A percentile compares a stretch with the other conserved stretches of the same genome.
Evolutionary conservation across 1,140 invertebrate genomes (phyloP).

Genomic region (Zelostemma sp.): DNA sequence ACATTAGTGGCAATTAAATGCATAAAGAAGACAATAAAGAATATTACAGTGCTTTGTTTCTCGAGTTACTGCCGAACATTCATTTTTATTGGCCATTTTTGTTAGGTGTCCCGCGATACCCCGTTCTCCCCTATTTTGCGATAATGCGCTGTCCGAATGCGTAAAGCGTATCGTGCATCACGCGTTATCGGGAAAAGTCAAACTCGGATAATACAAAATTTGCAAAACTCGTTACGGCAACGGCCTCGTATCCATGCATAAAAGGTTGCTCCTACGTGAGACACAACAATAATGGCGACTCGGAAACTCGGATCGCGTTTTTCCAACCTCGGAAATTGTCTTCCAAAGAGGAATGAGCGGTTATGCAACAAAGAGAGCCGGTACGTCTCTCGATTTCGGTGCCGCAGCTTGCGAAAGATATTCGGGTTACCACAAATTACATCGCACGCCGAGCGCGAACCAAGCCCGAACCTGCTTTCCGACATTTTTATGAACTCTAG

Average conservation of each 20-base stretch:
- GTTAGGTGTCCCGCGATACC: no score
- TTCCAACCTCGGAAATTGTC: no score
- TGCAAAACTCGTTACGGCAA: conserved; percentile 38
- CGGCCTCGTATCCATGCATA: conserved; percentile 26
- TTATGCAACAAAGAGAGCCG: not conserved
- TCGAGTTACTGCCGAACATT: no score
- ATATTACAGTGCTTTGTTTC: no score
- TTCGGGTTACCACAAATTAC: conserved; percentile 54
- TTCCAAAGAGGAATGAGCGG: not conserved
- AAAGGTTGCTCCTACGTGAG: not conserved
- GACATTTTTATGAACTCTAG: conserved; percentile 54
- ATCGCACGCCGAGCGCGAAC: conserved; percentile 47
- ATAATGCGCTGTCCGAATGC: conserved; percentile 42
- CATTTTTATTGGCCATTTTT: no score
- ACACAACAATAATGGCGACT: conserved; percentile 34
- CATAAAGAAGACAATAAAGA: no score
- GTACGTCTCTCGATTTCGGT: not conserved
- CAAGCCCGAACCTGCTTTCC: conserved; percentile 44
- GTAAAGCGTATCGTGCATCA: conserved; percentile 44
- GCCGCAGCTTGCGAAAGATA: conserved; percentile 33
- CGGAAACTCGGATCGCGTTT: no score
- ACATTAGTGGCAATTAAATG: no score
- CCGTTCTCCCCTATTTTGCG: no score
- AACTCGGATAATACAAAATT: conserved; percentile 42
- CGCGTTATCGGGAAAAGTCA: conserved; percentile 37